Evolutionary conservation across 2,888 invertebrate genomes (phyloP).

Genomic region (Emmelina monodactyla): DNA sequence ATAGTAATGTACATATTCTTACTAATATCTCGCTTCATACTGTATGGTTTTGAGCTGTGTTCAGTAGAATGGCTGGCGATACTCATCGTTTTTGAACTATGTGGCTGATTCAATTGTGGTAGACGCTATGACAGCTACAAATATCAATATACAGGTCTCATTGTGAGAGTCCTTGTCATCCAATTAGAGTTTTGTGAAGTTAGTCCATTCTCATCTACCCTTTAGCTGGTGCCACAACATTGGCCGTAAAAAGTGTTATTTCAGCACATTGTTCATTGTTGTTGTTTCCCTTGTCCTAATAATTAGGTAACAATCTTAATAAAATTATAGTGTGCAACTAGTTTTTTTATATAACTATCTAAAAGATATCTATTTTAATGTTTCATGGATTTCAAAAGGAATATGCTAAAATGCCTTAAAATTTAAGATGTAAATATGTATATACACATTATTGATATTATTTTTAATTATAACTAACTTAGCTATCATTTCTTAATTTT

Average conservation of each 20-base stretch:
- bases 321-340: too few relatives aligned
- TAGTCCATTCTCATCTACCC: too few relatives aligned
- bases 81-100: conserved; percentile 41
- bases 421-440: conserved; percentile 63
- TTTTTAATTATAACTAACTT: conserved; percentile 30
- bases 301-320: too few relatives aligned
- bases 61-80: conserved; percentile 45
- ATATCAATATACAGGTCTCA: too few relatives aligned
- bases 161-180: too few relatives aligned
- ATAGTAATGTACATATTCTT: conserved; percentile 21
- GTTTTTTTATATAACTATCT: too few relatives aligned
- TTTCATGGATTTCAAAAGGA: neutral
- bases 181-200: too few relatives aligned
- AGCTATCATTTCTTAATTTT: neutral
- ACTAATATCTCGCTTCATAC: conserved; percentile 36
- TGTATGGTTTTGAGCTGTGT: conserved; percentile 41
- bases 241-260: too few relatives aligned
- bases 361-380: conserved; percentile 5
- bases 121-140: too few relatives aligned
- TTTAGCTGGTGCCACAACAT: too few relatives aligned
- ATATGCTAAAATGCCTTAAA: conserved; percentile 12
- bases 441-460: conserved; percentile 55
- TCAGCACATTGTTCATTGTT: too few relatives aligned
- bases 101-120: conserved; percentile 36
- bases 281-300: too few relatives aligned